Percentiles rank a stretch among this genome's conserved stretches.
Conservation (phyloP, 1,140 invertebrate species). For the Drosophila sulfurigaster region DNA sequence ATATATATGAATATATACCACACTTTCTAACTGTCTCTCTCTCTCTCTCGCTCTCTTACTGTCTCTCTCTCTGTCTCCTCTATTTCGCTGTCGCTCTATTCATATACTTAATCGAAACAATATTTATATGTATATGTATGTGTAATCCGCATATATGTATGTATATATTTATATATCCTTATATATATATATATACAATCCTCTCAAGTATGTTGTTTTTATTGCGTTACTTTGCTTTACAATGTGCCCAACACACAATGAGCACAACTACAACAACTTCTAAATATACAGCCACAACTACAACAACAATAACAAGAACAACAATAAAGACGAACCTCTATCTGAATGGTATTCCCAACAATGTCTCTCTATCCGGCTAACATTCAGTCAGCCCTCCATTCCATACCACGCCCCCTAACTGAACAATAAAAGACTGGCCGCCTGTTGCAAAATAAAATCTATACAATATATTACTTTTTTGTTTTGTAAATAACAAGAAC, state of each 20-base stretch:
- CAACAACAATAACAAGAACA: conserved; percentile 31
- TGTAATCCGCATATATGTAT: conserved; percentile 36
- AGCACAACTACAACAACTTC: conserved; percentile 25
- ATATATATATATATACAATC: conserved; percentile 49
- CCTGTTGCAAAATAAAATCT: conserved; percentile 54
- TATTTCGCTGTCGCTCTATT: conserved; percentile 55
- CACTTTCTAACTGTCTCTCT: conserved; percentile 53
- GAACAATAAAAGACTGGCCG: conserved; percentile 31
- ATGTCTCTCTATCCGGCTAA: neutral
- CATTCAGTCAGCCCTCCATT: neutral
- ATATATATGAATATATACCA: conserved; percentile 51
- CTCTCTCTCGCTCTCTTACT: conserved; percentile 29
- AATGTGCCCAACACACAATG: conserved; percentile 11
- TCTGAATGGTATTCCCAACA: neutral
- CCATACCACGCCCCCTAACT: neutral
- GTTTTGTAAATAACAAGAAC: conserved; percentile 76
- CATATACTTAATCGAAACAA: conserved; percentile 41
- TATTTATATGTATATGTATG: conserved; percentile 34
- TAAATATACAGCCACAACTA: conserved; percentile 1
- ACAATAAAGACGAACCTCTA: conserved; percentile 1
- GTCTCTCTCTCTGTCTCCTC: conserved; percentile 36
- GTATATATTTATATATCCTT: conserved; percentile 49
- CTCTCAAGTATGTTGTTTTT: conserved; percentile 68
- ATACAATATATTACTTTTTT: conserved; percentile 80
- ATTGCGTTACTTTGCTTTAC: conserved; percentile 67